Percentiles rank a stretch among this genome's conserved stretches.
These are phyloP conservation scores for Lepus oiostolus DNA, from an alignment of 2,797 vertebrate genomes.

Conservation along the genomic window DNA sequence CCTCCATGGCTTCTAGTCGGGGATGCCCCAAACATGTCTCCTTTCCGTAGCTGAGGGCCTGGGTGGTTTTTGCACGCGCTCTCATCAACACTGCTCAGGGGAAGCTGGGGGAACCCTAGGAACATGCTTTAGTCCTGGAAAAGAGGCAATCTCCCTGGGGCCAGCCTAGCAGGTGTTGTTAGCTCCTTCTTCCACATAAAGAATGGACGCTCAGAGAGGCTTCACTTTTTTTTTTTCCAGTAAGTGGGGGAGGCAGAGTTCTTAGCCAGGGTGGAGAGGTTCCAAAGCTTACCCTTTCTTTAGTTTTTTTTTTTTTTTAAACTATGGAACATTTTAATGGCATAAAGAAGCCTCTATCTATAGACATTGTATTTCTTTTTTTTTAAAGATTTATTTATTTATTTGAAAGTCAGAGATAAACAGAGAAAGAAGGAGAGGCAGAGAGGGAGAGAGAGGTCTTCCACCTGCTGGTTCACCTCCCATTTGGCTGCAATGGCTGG, in stretches of 20 bases:
- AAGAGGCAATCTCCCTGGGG: not conserved
- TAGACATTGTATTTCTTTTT: not conserved
- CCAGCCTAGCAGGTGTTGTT: not conserved
- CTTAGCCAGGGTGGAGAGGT: not conserved
- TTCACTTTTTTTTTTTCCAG: not conserved
- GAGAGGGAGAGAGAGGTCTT: too few relatives aligned
- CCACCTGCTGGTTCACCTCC: too few relatives aligned
- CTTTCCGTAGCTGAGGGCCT: not conserved
- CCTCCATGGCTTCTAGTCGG: not conserved
- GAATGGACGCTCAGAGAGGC: not conserved
- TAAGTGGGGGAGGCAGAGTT: not conserved
- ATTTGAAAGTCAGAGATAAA: too few relatives aligned
- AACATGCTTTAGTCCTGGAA: not conserved
- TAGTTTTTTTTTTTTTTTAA: not conserved
- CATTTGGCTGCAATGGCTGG: too few relatives aligned
- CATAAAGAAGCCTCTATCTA: not conserved
- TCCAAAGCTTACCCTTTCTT: not conserved
- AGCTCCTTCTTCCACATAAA: constrained; percentile 35
- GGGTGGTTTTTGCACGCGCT: not conserved
- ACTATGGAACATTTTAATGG: not conserved
- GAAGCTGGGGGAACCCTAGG: not conserved
- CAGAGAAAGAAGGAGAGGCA: too few relatives aligned
- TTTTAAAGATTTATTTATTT: too few relatives aligned
- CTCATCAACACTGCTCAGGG: not conserved
- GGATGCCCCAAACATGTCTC: accelerated